These are phyloP conservation scores for Seladonia tumulorum DNA, from an alignment of 2,888 invertebrate genomes.

Conservation along the genomic window DNA sequence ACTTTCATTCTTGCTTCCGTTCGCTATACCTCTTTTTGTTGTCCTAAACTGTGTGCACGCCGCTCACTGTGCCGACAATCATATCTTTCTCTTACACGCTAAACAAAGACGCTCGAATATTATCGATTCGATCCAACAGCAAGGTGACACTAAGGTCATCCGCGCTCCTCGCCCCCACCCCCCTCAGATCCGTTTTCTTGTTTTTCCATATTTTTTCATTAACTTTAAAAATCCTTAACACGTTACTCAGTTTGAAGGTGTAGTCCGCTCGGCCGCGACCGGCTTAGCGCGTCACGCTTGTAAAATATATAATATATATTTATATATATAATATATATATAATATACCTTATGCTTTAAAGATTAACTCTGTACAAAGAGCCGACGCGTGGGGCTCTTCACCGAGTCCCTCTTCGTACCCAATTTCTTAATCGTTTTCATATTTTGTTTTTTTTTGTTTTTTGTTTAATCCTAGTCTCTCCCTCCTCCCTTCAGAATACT, in stretches of 20 bases:
- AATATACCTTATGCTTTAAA: slow-evolving; percentile 74
- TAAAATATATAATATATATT: slow-evolving; percentile 75
- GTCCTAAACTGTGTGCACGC: slow-evolving; percentile 19
- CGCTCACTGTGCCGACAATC: slow-evolving; percentile 14
- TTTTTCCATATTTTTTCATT: slow-evolving; percentile 37
- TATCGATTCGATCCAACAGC: background rate
- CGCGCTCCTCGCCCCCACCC: background rate
- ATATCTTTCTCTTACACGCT: slow-evolving; percentile 25
- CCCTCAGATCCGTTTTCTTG: background rate
- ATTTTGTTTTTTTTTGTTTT: background rate
- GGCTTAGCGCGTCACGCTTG: slow-evolving; percentile 75
- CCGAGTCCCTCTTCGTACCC: slow-evolving; percentile 68
- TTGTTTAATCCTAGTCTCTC: slow-evolving; percentile 55
- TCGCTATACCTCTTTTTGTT: background rate
- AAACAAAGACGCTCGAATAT: slow-evolving; percentile 35
- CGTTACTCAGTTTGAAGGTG: slow-evolving; percentile 73
- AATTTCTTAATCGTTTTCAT: slow-evolving; percentile 14
- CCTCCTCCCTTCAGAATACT: slow-evolving; percentile 44
- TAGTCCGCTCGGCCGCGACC: slow-evolving; percentile 63
- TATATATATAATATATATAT: slow-evolving; percentile 59
- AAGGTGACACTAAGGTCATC: background rate
- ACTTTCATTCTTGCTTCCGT: slow-evolving; percentile 37
- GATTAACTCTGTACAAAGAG: slow-evolving; percentile 78
- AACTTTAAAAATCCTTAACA: slow-evolving; percentile 77
- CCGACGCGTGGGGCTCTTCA: slow-evolving; percentile 63